phyloP scores from a whole-genome alignment of 2,888 invertebrate genomes.

The Cylindroiulus punctatus region DNA sequence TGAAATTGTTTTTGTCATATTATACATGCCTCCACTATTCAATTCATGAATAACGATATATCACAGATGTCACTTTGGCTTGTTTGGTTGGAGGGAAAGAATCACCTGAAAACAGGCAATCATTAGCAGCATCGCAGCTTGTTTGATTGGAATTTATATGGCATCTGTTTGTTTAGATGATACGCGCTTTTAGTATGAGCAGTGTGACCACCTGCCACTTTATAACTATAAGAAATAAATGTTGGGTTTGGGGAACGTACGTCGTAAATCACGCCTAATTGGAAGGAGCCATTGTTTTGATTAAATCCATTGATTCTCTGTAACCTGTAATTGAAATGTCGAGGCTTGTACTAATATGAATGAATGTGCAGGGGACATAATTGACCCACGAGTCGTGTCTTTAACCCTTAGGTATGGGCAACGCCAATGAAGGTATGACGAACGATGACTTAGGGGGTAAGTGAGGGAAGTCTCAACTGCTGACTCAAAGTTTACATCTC shows the following conservation, averaged over 20 bases:
- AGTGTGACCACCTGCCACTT: neutral
- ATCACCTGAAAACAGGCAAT: neutral
- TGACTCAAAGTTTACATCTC: conserved; percentile 26
- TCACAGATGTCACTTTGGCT: neutral
- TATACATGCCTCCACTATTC: conserved; percentile 7
- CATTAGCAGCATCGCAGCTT: neutral
- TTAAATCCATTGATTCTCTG: neutral
- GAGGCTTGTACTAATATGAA: conserved; percentile 7
- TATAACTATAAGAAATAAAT: neutral
- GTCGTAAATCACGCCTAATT: neutral
- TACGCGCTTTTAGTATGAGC: neutral
- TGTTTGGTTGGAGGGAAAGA: neutral
- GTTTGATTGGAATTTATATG: neutral
- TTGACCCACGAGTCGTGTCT: conserved; percentile 23
- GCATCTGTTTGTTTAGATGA: neutral
- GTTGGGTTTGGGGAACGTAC: neutral
- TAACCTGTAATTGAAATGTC: neutral
- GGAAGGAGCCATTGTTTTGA: neutral
- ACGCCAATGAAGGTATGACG: conserved; percentile 49
- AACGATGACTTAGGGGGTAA: conserved; percentile 53
- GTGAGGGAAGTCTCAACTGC: conserved; percentile 45
- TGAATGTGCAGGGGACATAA: conserved; percentile 24
- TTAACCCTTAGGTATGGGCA: conserved; percentile 49
- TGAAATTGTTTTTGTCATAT: conserved; percentile 4
- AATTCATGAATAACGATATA: neutral